These are phyloP conservation scores for Petrocephalus schoutedeni DNA, from an alignment of 2,797 vertebrate genomes.

Conservation along the genomic window DNA sequence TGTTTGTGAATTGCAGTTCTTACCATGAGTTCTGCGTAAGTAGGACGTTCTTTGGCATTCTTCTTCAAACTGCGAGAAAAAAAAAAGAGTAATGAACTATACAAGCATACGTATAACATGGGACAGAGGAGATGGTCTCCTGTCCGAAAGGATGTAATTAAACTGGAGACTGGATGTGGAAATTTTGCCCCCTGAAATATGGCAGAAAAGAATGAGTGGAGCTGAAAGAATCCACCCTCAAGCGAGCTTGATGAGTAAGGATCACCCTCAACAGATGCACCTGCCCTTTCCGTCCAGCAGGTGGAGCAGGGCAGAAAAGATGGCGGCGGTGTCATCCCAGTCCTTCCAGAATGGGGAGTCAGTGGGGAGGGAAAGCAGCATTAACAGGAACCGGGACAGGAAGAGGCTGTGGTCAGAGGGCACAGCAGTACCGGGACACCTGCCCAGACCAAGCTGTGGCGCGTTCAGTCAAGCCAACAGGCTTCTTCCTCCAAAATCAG, in stretches of 20 bases:
- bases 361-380: neutral
- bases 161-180: neutral
- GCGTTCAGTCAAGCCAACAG: neutral
- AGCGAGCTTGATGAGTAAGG: neutral
- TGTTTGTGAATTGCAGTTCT: conserved; percentile 44
- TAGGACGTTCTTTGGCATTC: conserved; percentile 94
- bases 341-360: neutral
- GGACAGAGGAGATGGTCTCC: neutral
- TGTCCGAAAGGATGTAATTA: neutral
- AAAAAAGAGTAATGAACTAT: neutral
- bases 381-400: conserved; percentile 4
- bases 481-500: neutral
- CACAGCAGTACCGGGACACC: neutral
- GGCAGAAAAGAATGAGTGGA: neutral
- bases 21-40: conserved; percentile 95
- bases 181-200: neutral
- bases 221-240: neutral
- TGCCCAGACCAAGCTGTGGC: neutral
- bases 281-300: neutral
- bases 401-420: neutral
- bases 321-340: neutral
- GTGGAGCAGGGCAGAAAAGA: neutral
- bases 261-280: neutral
- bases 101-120: neutral
- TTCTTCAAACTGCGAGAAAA: conserved; percentile 84